A percentile compares a stretch with the other conserved stretches of the same genome.
Evolutionary conservation across 2,888 invertebrate species (phyloP).

Genomic region (Podotricha telesiphe): DNA sequence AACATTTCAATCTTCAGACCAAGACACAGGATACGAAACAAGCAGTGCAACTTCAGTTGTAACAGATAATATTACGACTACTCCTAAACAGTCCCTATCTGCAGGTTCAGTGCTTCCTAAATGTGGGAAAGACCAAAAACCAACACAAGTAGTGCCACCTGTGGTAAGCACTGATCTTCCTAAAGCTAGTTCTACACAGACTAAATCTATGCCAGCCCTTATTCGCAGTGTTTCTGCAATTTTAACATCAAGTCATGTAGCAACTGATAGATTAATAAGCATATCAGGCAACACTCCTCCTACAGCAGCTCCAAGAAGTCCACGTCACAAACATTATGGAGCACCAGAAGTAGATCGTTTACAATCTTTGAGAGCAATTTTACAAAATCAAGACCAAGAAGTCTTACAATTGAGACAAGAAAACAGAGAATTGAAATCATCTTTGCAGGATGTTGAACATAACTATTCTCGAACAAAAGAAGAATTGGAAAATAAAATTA

Average conservation of each 20-base stretch:
- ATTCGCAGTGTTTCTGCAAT: slow-evolving; percentile 76
- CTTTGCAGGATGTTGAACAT: slow-evolving; percentile 66
- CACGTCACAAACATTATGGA: slow-evolving; percentile 55
- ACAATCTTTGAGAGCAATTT: slow-evolving; percentile 64
- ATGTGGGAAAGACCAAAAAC: slow-evolving; percentile 64
- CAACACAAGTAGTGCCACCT: slow-evolving; percentile 74
- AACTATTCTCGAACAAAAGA: slow-evolving; percentile 61
- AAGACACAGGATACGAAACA: slow-evolving; percentile 75
- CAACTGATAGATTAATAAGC: slow-evolving; percentile 72
- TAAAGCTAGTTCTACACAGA: slow-evolving; percentile 50
- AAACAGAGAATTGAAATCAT: slow-evolving; percentile 67
- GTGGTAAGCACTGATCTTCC: slow-evolving; percentile 62
- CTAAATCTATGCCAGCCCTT: slow-evolving; percentile 62
- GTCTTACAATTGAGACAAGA: slow-evolving; percentile 67
- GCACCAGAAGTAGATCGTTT: slow-evolving; percentile 64
- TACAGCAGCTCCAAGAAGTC: slow-evolving; percentile 67
- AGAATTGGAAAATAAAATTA: slow-evolving; percentile 63
- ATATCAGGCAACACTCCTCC: slow-evolving; percentile 72
- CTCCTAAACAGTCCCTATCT: slow-evolving; percentile 63
- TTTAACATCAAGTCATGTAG: slow-evolving; percentile 68
- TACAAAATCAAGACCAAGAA: slow-evolving; percentile 75
- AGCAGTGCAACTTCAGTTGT: slow-evolving; percentile 66
- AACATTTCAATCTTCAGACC: slow-evolving; percentile 60
- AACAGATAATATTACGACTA: slow-evolving; percentile 58
- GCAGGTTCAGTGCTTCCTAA: slow-evolving; percentile 55